Conservation (phyloP, 2,888 invertebrate species). For the Chrysolina americana region DNA sequence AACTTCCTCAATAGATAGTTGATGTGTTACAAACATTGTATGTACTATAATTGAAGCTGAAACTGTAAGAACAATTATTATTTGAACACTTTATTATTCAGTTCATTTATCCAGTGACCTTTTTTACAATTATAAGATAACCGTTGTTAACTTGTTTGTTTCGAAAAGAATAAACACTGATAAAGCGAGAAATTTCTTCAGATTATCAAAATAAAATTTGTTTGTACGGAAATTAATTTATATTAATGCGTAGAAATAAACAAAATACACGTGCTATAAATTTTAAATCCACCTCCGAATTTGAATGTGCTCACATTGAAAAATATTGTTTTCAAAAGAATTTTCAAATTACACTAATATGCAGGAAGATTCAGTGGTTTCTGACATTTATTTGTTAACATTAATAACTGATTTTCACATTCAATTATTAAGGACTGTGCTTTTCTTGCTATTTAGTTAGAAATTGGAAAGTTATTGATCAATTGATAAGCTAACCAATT, state of each 20-base stretch:
- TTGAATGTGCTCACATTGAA: too few species aligned
- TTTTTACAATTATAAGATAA: conserved; percentile 32
- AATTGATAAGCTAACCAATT: too few species aligned
- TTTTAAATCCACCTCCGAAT: too few species aligned
- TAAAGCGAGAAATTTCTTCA: conserved; percentile 7
- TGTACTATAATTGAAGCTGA: conserved; percentile 20
- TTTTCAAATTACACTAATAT: too few species aligned
- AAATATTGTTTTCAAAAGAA: too few species aligned
- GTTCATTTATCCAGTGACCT: conserved; percentile 45
- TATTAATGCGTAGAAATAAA: neutral
- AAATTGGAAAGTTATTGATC: too few species aligned
- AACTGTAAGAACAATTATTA: conserved; percentile 15
- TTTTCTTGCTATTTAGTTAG: too few species aligned
- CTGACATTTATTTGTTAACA: too few species aligned
- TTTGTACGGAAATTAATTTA: neutral
- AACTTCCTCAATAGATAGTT: conserved; percentile 70
- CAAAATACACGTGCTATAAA: too few species aligned
- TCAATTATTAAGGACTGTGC: too few species aligned
- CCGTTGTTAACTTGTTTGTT: conserved; percentile 7
- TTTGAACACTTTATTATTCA: conserved; percentile 37
- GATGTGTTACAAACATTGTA: conserved; percentile 51
- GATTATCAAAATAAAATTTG: neutral
- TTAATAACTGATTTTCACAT: too few species aligned
- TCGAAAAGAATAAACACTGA: conserved; percentile 30
- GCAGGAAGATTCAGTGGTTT: too few species aligned